These are phyloP conservation scores for Podilymbus podiceps DNA, from an alignment of 2,113 vertebrate species.

Conservation along the genomic window DNA sequence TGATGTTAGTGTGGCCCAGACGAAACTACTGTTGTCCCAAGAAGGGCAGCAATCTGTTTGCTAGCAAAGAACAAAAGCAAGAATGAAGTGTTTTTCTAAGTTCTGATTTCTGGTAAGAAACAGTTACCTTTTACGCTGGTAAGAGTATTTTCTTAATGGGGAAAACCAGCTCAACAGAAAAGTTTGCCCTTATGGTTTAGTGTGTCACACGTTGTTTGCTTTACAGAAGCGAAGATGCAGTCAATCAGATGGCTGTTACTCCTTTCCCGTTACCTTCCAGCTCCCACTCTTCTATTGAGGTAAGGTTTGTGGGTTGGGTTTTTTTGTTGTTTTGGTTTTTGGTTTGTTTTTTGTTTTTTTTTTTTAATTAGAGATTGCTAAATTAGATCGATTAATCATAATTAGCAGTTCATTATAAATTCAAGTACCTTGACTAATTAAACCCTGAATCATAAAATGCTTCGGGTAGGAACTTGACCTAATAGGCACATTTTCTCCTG, in stretches of 20 bases:
- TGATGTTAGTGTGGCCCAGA: background rate
- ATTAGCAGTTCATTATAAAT: background rate
- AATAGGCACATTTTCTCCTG: background rate
- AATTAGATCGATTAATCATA: slow-evolving; percentile 9
- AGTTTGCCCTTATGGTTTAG: background rate
- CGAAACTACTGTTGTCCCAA: background rate
- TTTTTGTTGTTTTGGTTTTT: too few relatives aligned
- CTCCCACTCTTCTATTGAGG: slow-evolving; percentile 78
- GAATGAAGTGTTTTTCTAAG: background rate
- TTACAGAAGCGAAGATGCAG: slow-evolving; percentile 85
- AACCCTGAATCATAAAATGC: background rate
- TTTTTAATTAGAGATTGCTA: background rate
- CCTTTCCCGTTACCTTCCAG: slow-evolving; percentile 78
- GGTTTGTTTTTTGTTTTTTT: background rate
- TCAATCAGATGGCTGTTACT: slow-evolving; percentile 90
- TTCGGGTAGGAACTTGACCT: background rate
- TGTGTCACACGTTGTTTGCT: background rate
- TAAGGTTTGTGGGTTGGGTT: slow-evolving; percentile 53
- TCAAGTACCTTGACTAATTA: background rate
- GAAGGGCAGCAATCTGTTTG: background rate
- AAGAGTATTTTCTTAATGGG: background rate
- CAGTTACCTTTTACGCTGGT: background rate
- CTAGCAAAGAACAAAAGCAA: background rate
- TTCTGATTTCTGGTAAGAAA: background rate
- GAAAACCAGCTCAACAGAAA: background rate